These are phyloP conservation scores for Clarias platycephalus DNA, from an alignment of 2,797 vertebrate species.

Conservation along the genomic window DNA sequence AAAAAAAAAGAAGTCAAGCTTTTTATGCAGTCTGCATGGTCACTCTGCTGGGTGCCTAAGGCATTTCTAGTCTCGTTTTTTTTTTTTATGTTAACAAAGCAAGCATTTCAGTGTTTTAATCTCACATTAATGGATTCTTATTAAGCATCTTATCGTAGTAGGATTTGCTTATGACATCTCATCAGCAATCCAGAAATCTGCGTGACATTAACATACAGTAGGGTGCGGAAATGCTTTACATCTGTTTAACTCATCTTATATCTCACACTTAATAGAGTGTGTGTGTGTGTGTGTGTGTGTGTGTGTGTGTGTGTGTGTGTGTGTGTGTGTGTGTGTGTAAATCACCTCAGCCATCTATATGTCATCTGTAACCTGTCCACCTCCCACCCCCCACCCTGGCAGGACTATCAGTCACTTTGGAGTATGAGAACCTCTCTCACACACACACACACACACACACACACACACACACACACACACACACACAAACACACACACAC, in stretches of 20 bases:
- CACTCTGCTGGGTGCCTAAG: conserved; percentile 4
- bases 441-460: no score
- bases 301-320: not conserved
- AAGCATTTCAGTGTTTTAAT: not conserved
- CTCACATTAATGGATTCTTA: not conserved
- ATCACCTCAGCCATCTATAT: conserved; percentile 34
- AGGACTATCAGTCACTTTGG: conserved; percentile 25
- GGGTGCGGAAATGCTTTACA: not conserved
- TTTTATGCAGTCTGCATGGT: conserved; percentile 18
- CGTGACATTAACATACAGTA: not conserved
- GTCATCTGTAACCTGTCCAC: conserved; percentile 49
- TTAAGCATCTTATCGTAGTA: not conserved
- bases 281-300: not conserved
- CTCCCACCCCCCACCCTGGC: conserved; percentile 4
- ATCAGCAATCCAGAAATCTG: not conserved
- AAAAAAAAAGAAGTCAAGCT: not conserved
- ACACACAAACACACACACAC: no score
- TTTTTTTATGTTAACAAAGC: conserved; percentile 31
- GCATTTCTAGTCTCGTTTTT: conserved; percentile 20
- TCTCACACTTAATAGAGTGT: no score
- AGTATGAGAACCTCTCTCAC: not conserved
- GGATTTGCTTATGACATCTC: not conserved
- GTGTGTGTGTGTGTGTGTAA: conserved; percentile 4
- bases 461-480: no score
- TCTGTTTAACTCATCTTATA: conserved; percentile 5